These are phyloP conservation scores for Linurgus olivaceus DNA, from an alignment of 2,797 vertebrate genomes.

Conservation along the genomic window DNA sequence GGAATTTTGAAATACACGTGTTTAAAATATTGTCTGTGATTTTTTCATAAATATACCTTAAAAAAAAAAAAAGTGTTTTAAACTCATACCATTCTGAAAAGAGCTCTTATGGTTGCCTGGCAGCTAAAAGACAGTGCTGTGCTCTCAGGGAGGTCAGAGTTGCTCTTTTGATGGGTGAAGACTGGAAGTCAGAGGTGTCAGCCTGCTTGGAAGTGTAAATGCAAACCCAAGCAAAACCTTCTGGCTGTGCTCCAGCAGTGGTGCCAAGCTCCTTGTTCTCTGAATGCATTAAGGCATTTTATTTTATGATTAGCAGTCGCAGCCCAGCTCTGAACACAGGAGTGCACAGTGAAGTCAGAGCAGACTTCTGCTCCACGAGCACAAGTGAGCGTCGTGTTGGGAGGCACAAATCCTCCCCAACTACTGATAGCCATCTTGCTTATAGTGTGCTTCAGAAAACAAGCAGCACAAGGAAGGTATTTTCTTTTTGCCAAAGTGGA, in stretches of 20 bases:
- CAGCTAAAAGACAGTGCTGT: background rate
- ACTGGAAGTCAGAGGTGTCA: background rate
- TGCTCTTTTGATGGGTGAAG: constrained; percentile 22
- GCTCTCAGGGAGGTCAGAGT: background rate
- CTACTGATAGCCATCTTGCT: background rate
- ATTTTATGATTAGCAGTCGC: background rate
- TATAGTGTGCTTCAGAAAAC: background rate
- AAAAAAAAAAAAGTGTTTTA: background rate
- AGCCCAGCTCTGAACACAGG: background rate
- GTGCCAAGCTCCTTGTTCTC: background rate
- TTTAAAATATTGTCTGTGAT: background rate
- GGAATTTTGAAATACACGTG: background rate
- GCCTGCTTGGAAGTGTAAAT: constrained; percentile 27
- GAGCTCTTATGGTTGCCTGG: background rate
- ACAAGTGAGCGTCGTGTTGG: background rate
- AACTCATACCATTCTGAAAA: background rate
- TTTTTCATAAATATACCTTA: background rate
- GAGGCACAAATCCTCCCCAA: background rate
- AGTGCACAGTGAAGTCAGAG: rapidly evolving
- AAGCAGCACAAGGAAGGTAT: constrained; percentile 30
- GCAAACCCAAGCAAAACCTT: background rate
- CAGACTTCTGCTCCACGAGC: background rate
- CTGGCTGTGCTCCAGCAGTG: background rate
- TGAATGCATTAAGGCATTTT: background rate
- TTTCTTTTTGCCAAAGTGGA: constrained; percentile 30